phyloP scores from a whole-genome alignment of 2,888 invertebrate genomes.

The Parasteatoda lunata region DNA sequence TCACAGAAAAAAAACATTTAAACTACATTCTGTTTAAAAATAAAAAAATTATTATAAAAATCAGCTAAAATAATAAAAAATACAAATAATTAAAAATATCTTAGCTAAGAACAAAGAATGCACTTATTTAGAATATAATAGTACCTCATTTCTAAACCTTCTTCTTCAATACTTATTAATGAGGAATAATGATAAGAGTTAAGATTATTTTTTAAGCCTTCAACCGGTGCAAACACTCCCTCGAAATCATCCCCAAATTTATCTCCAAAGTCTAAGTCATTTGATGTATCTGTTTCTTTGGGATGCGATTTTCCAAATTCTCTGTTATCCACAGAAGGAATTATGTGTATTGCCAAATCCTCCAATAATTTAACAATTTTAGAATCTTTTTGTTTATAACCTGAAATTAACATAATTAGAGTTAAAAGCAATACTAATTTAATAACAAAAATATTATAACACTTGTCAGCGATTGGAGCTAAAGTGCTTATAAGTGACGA shows the following conservation, averaged over 20 bases:
- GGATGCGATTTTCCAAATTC: constrained; percentile 75
- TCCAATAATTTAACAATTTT: constrained; percentile 80
- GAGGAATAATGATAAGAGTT: constrained; percentile 48
- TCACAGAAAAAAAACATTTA: too few relatives aligned
- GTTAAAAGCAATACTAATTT: background rate
- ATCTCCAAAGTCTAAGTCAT: constrained; percentile 55
- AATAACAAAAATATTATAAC: background rate
- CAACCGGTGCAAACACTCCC: constrained; percentile 65
- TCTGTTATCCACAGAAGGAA: constrained; percentile 82
- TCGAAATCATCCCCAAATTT: constrained; percentile 66
- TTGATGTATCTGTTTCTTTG: constrained; percentile 70
- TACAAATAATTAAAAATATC: too few relatives aligned
- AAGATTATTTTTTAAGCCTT: constrained; percentile 68
- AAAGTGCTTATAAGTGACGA: too few relatives aligned
- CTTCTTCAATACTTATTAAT: constrained; percentile 71
- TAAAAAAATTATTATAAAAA: too few relatives aligned
- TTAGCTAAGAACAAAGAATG: too few relatives aligned
- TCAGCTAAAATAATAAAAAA: too few relatives aligned
- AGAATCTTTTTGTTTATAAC: constrained; percentile 80
- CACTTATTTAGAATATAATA: too few relatives aligned
- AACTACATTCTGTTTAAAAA: too few relatives aligned
- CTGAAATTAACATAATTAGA: constrained; percentile 74
- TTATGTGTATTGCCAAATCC: constrained; percentile 85
- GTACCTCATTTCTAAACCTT: constrained; percentile 59
- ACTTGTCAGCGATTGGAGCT: too few relatives aligned